phyloP scores from a whole-genome alignment of 2,113 vertebrate genomes.

The Scytalopus superciliaris region DNA sequence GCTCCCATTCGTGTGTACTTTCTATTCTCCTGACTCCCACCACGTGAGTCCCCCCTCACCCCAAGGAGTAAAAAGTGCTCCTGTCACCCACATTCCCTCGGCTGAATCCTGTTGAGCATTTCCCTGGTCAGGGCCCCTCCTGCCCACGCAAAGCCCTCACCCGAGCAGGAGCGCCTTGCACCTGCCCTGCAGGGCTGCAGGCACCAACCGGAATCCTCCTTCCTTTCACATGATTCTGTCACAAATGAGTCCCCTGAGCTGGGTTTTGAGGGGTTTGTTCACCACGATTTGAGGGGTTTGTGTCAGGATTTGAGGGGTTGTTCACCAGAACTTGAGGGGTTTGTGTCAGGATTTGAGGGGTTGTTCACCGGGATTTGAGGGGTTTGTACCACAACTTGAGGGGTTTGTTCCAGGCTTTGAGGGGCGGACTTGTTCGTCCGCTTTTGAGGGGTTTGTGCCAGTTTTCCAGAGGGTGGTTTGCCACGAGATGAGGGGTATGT shows the following conservation, averaged over 20 bases:
- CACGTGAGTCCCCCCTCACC: rapidly evolving
- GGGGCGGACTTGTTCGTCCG: neutral
- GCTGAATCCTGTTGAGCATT: neutral
- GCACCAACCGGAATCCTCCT: neutral
- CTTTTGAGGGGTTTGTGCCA: neutral
- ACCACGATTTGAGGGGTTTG: neutral
- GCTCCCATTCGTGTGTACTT: rapidly evolving
- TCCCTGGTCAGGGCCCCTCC: neutral
- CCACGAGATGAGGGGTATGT: neutral
- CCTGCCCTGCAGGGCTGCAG: rapidly evolving
- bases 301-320: neutral
- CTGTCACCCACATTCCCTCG: neutral
- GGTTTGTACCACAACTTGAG: neutral
- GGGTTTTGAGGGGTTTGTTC: neutral
- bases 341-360: neutral
- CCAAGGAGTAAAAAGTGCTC: neutral
- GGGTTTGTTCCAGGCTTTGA: neutral
- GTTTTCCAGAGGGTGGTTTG: neutral
- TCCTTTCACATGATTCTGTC: rapidly evolving
- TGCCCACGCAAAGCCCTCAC: neutral
- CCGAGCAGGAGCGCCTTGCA: too few relatives aligned
- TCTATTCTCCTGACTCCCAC: rapidly evolving
- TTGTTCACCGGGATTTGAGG: neutral
- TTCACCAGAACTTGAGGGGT: too few relatives aligned
- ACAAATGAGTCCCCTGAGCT: rapidly evolving